Percentiles rank a stretch among this genome's conserved stretches.
phyloP scores from a whole-genome alignment of 1,140 invertebrate species.

The Drosophila prosaltans region DNA sequence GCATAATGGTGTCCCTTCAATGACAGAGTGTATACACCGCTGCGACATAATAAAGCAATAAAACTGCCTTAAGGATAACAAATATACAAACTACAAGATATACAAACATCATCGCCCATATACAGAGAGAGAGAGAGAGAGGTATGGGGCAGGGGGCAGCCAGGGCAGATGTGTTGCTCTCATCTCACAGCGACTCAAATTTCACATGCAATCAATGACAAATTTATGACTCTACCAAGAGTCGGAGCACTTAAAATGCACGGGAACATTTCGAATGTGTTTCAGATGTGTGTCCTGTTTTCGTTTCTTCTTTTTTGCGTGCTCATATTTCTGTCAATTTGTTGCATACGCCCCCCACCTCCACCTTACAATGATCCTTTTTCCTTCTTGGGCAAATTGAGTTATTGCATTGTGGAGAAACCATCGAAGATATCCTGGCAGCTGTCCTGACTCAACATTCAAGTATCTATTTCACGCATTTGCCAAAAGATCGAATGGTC shows the following conservation, averaged over 20 bases:
- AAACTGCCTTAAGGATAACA: slow-evolving; percentile 70
- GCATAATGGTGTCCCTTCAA: slow-evolving; percentile 57
- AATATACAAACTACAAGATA: slow-evolving; percentile 53
- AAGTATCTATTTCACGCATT: slow-evolving; percentile 79
- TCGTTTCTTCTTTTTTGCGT: slow-evolving; percentile 36
- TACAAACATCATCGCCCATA: slow-evolving; percentile 34
- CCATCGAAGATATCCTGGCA: slow-evolving; percentile 58
- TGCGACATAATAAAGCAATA: slow-evolving; percentile 78
- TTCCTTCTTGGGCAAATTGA: slow-evolving; percentile 57
- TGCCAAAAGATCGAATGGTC: slow-evolving; percentile 51
- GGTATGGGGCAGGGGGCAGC: background rate
- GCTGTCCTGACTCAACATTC: slow-evolving; percentile 55
- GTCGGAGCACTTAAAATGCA: slow-evolving; percentile 41
- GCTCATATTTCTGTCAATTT: slow-evolving; percentile 81
- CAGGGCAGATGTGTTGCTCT: slow-evolving; percentile 34
- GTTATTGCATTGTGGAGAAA: slow-evolving; percentile 50
- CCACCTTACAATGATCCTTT: background rate
- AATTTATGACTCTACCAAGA: slow-evolving; percentile 68
- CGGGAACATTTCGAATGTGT: slow-evolving; percentile 19
- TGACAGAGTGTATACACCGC: slow-evolving; percentile 50
- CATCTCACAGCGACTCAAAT: slow-evolving; percentile 50
- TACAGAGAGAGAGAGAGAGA: background rate
- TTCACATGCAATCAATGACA: slow-evolving; percentile 81
- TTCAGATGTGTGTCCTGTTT: slow-evolving; percentile 12
- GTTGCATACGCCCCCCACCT: slow-evolving; percentile 34